Evolutionary conservation across 37 sponge, comb jelly and placozoan genomes (phyloP), one percentile per base, ranked within the genome.

Genomic region (Mnemiopsis leidyi): DNA sequence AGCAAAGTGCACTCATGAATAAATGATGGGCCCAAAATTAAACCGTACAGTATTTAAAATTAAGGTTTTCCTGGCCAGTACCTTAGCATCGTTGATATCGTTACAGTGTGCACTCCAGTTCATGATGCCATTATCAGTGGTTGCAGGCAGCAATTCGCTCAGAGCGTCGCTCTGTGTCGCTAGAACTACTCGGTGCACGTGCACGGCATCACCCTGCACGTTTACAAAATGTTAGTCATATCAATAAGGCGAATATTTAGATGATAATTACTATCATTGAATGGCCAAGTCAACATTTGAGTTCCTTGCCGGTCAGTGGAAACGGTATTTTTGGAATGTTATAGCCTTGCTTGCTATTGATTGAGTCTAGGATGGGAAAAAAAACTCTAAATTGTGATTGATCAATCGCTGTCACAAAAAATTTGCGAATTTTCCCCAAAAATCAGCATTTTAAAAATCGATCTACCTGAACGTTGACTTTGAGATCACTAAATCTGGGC

Each of bases 41-140:
- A 48, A 48, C n/a, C n/a, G n/a, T n/a, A n/a, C n/a, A n/a, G n/a
- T n/a, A 61, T 21, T 61, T 21, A 18, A 18, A 61, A 9, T 18
- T 61, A 61, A 61, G 68, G 9, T 61, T 61, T 61, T 9, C 9
- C 68, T 61, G 2, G 79, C 35, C 35, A 26, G 2, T 79, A 85
- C 90, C 90, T 85, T 85, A 18, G 90, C 90, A 39, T 85, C 23
- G 90, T 85, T 85, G 90, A 85, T 85, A 39, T 85, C 90, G 90
- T 85, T 85, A 29, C 90, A 85, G 90, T 85, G 90, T 13, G 90
- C 90, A 40, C 90, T 85, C 90, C 90, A 85, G 35, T 85, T 85
- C 90, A 85, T 85, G 26, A 33, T 37, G 16, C 61, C 90, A 0
- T 85, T 40, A 39, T 85, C 90, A 26, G 40, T 25, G 33, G 90